Conservation (phyloP, 1,140 invertebrate species). For the Charaxes varanes region DNA sequence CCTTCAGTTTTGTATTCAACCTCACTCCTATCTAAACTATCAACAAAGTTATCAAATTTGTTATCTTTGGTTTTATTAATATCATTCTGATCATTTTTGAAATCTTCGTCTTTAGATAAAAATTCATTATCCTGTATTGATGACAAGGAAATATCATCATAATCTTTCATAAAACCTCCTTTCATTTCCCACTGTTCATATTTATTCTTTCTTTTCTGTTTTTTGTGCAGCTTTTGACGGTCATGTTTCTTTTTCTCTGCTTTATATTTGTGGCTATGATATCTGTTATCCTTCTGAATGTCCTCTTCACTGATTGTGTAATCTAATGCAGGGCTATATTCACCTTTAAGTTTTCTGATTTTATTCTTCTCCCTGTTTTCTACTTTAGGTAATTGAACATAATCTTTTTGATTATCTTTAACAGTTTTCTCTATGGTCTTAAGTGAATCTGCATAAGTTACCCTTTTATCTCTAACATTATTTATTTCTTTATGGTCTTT, state of each 20-base stretch:
- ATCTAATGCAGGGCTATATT: background rate
- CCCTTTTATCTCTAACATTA: conserved; percentile 17
- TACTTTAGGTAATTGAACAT: background rate
- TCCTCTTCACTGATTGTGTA: conserved; percentile 36
- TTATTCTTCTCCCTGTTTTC: conserved; percentile 8
- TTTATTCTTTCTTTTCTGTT: conserved; percentile 53
- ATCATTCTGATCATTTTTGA: background rate
- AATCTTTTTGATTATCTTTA: conserved; percentile 16
- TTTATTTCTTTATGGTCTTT: conserved; percentile 2
- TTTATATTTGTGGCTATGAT: conserved; percentile 36
- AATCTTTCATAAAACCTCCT: conserved; percentile 50
- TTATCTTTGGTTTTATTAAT: conserved; percentile 7
- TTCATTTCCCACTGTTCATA: conserved; percentile 63
- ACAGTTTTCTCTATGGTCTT: conserved; percentile 29
- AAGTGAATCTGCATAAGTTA: conserved; percentile 48
- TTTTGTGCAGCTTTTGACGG: conserved; percentile 46
- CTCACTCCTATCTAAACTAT: conserved; percentile 2
- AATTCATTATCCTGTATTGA: conserved; percentile 33
- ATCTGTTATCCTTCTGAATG: conserved; percentile 55
- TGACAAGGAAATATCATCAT: conserved; percentile 41
- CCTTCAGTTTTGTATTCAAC: conserved; percentile 5
- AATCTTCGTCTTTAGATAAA: background rate
- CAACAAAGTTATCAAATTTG: background rate
- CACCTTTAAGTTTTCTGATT: conserved; percentile 18
- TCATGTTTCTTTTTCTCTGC: conserved; percentile 46